Evolutionary conservation across 2,888 invertebrate genomes (phyloP), one percentile per base, ranked within the genome.

Genomic region (Pristionchus entomophagus): DNA sequence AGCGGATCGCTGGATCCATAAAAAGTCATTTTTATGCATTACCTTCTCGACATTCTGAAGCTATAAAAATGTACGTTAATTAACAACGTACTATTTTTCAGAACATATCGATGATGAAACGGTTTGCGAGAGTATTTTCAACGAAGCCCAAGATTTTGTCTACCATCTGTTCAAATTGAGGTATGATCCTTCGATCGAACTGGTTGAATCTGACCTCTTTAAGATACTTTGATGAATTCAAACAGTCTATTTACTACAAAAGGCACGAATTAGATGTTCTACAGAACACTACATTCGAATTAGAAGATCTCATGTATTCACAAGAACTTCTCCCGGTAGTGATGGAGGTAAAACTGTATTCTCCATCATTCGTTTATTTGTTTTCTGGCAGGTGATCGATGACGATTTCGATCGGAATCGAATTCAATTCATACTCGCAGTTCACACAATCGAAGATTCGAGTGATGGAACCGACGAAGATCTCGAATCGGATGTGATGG

Each of bases 201-300:
- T 29, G 4, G 29, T 29, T 4, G 10, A 6, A 80, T 17, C 12
- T 35, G 5, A 10, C 26, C 4, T 0, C 80, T 94, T 93, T 8
- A 91, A 95, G 96, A 81, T 95, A 96, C 94, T 96, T 96, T 94
- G 95, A 96, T 91, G 96, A 96, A 90, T 99, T 97, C 94, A 94
- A 96, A 89, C 95, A 96, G 91, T 97, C 97, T 94, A 96, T 96
- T 93, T 96, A 96, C 94, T 96, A 97, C 94, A 96, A 96, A 93
- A 97, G 97, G 94, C 96, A 97, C 95, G 97, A 97, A 95, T 96
- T 98, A 91, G 97, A 98, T 94, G 95, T 98, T 88, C 95, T 97
- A 89, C 80, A 41, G 10, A 85, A 29, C 10, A 53, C n/a, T 6
- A 78, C 26, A n/a, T 51, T 85, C 29, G 56, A 53, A 29, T 22